Evolutionary conservation across 2,888 invertebrate species (phyloP).

Genomic region (Ophion ventricosus): DNA sequence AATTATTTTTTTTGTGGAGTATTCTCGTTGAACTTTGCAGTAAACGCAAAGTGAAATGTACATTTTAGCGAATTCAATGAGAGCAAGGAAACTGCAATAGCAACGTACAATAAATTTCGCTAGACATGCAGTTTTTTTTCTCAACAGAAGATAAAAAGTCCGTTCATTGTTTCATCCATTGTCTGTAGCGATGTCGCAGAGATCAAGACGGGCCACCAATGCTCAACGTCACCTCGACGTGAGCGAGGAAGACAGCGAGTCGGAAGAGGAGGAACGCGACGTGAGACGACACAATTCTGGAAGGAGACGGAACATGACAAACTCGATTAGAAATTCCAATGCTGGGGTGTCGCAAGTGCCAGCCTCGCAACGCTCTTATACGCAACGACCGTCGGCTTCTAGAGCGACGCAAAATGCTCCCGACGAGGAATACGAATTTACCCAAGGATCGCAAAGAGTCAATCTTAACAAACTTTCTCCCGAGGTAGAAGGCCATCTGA

Average conservation of each 20-base stretch:
- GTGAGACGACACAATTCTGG: neutral
- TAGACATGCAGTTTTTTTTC: neutral
- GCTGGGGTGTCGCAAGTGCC: neutral
- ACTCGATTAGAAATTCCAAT: neutral
- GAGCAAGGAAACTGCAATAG: neutral
- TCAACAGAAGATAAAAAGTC: neutral
- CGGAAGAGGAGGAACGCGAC: neutral
- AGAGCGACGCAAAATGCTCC: conserved; percentile 1
- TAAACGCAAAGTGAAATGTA: neutral
- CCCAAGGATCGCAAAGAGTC: conserved; percentile 14
- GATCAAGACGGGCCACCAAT: conserved; percentile 18
- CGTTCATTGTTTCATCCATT: neutral
- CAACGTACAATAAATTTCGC: neutral
- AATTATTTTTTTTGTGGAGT: neutral
- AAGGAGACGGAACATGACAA: neutral
- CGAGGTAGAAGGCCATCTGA: conserved; percentile 70
- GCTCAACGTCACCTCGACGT: neutral
- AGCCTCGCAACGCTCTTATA: neutral
- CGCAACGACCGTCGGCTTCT: conserved; percentile 1
- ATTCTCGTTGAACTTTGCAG: neutral
- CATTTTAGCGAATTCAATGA: neutral
- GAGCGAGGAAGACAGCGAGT: neutral
- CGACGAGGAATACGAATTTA: neutral
- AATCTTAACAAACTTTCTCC: neutral
- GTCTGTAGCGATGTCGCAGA: conserved; percentile 41